Evolutionary conservation across 2,113 vertebrate genomes (phyloP).

Genomic region (Laticauda laticaudata): DNA sequence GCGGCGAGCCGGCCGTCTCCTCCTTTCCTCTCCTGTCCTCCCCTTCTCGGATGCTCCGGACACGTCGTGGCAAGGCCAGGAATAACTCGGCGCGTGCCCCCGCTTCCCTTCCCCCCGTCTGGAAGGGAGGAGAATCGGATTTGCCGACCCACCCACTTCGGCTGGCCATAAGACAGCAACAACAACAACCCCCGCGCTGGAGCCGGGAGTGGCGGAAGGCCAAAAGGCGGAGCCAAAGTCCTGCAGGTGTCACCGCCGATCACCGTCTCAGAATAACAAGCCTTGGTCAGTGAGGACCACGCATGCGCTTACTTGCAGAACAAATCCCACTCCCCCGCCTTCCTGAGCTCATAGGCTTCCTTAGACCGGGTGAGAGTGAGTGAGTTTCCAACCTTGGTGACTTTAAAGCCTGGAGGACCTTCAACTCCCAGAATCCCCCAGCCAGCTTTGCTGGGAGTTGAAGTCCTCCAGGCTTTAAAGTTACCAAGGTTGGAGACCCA

Average conservation of each 20-base stretch:
- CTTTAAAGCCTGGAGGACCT: too few species aligned
- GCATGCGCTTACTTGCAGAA: slow-evolving; percentile 25
- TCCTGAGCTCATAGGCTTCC: neutral
- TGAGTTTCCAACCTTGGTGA: too few species aligned
- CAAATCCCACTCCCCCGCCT: accelerated
- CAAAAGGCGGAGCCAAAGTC: neutral
- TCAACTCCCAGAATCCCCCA: too few species aligned
- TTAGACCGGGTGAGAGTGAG: too few species aligned
- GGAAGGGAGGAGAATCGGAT: neutral
- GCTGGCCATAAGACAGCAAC: too few species aligned
- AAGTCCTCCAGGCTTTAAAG: too few species aligned
- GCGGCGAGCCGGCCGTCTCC: neutral
- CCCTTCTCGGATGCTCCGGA: neutral
- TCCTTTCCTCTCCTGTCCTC: neutral
- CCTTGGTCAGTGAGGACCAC: neutral
- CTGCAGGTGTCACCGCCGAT: slow-evolving; percentile 47
- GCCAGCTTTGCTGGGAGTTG: too few species aligned
- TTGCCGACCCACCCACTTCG: too few species aligned
- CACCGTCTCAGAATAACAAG: slow-evolving; percentile 22
- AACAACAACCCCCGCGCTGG: neutral
- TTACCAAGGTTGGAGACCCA: too few species aligned
- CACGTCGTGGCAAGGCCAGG: neutral
- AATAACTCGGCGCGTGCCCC: neutral
- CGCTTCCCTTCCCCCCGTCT: neutral
- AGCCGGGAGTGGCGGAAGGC: neutral